These are phyloP conservation scores for Dromaius novaehollandiae DNA, from an alignment of 2,113 vertebrate genomes.

Conservation along the genomic window DNA sequence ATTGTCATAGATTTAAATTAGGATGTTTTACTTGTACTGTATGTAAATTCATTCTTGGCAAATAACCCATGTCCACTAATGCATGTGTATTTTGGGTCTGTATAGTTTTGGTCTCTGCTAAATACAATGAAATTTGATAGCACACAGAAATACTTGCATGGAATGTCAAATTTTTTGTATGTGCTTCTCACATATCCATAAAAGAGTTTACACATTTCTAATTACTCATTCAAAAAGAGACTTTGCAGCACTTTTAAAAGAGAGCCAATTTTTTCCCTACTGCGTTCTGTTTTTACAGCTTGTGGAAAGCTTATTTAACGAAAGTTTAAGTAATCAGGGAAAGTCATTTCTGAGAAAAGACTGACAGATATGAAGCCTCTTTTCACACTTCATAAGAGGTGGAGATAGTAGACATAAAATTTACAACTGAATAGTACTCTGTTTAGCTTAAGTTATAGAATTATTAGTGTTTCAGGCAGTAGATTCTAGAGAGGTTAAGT, in stretches of 20 bases:
- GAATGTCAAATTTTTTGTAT: constrained; percentile 56
- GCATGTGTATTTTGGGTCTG: constrained; percentile 69
- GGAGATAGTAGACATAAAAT: constrained; percentile 66
- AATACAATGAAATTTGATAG: constrained; percentile 71
- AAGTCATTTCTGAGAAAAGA: constrained; percentile 68
- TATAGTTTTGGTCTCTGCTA: constrained; percentile 45
- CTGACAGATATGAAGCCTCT: constrained; percentile 69
- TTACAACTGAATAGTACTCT: constrained; percentile 44
- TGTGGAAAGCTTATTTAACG: constrained; percentile 71
- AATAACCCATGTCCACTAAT: constrained; percentile 65
- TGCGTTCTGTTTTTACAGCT: constrained; percentile 73
- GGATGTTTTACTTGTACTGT: constrained; percentile 55
- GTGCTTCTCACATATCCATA: constrained; percentile 71
- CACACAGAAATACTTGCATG: constrained; percentile 59
- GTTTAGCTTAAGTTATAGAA: constrained; percentile 54
- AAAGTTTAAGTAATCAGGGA: constrained; percentile 70
- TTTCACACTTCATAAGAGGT: constrained; percentile 70
- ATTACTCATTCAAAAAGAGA: constrained; percentile 73
- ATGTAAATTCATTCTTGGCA: constrained; percentile 66
- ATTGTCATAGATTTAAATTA: constrained; percentile 55
- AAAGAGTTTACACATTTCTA: constrained; percentile 73
- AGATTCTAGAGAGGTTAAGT: background rate
- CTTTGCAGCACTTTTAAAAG: constrained; percentile 70
- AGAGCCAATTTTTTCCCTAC: constrained; percentile 65
- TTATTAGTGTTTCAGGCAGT: constrained; percentile 28